These are phyloP conservation scores for Orchesella flavescens DNA, from an alignment of 2,888 invertebrate species.

Conservation along the genomic window DNA sequence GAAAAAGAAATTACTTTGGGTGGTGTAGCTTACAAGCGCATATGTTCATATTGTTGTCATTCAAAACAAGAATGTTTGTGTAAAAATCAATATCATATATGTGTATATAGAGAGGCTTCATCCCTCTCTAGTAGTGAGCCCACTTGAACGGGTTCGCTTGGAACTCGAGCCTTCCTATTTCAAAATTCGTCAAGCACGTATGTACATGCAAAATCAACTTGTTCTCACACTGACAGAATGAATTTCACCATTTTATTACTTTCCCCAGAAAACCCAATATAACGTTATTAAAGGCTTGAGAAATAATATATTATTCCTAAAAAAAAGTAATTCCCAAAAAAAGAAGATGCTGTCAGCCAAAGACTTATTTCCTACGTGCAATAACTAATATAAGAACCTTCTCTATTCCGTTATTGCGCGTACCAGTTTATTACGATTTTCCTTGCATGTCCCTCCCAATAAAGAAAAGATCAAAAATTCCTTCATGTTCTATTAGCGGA, in stretches of 20 bases:
- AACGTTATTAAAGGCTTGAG: constrained; percentile 26
- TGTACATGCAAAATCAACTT: constrained; percentile 32
- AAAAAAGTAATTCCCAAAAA: constrained; percentile 27
- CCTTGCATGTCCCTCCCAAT: constrained; percentile 18
- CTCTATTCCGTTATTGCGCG: no score
- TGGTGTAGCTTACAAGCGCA: no score
- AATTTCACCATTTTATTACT: constrained; percentile 32
- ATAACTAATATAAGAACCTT: no score
- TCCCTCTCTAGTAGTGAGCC: neutral
- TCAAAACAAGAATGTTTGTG: no score
- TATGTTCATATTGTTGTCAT: constrained; percentile 14
- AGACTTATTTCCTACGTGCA: constrained; percentile 1
- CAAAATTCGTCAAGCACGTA: neutral
- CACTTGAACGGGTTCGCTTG: constrained; percentile 41
- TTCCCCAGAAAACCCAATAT: no score
- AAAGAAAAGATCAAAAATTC: constrained; percentile 33
- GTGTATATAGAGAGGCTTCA: no score
- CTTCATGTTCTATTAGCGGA: constrained; percentile 40
- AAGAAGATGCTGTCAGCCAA: constrained; percentile 19
- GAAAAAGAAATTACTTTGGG: no score
- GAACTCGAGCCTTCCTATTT: constrained; percentile 6
- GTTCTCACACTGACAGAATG: constrained; percentile 15
- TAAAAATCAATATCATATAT: no score
- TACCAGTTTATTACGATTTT: constrained; percentile 18
- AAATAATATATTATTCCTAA: constrained; percentile 30